phyloP scores from a whole-genome alignment of 30 jellyfish, hydroid and myxozoan species.

The Aurelia sp. region DNA sequence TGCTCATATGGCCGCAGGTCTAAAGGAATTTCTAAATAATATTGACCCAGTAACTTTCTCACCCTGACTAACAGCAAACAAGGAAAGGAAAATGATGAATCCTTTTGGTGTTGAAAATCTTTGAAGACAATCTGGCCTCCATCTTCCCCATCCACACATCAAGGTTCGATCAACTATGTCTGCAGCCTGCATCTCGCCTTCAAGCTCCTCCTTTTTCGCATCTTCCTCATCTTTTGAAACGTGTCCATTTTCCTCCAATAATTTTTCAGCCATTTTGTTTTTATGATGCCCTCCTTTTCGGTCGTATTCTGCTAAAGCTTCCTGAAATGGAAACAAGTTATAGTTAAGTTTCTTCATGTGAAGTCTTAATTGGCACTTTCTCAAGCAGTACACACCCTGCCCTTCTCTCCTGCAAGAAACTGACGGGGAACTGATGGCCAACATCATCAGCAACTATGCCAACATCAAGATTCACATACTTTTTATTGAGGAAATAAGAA shows the following conservation, averaged over 20 bases:
- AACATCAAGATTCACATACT: no score
- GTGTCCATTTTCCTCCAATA: background rate
- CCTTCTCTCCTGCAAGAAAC: no score
- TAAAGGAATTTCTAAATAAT: no score
- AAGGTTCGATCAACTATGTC: slow-evolving; percentile 20
- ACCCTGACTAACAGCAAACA: slow-evolving; percentile 80
- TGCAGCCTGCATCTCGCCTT: background rate
- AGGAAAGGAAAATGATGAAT: slow-evolving; percentile 49
- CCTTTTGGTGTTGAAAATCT: slow-evolving; percentile 64
- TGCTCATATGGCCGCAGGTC: no score
- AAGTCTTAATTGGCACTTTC: no score
- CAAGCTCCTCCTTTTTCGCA: background rate
- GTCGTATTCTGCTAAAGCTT: no score
- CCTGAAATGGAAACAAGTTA: no score
- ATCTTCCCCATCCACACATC: slow-evolving; percentile 73
- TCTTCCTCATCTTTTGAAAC: slow-evolving; percentile 2
- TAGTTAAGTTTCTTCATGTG: no score
- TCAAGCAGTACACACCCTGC: no score
- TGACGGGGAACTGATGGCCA: no score
- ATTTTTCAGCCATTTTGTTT: background rate
- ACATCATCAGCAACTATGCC: no score
- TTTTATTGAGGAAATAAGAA: no score
- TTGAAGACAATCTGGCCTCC: slow-evolving; percentile 93
- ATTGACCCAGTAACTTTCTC: background rate
- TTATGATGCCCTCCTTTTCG: background rate